Evolutionary conservation across 2,888 invertebrate genomes (phyloP), one percentile per base, ranked within the genome.

Genomic region (Ametastegia equiseti): DNA sequence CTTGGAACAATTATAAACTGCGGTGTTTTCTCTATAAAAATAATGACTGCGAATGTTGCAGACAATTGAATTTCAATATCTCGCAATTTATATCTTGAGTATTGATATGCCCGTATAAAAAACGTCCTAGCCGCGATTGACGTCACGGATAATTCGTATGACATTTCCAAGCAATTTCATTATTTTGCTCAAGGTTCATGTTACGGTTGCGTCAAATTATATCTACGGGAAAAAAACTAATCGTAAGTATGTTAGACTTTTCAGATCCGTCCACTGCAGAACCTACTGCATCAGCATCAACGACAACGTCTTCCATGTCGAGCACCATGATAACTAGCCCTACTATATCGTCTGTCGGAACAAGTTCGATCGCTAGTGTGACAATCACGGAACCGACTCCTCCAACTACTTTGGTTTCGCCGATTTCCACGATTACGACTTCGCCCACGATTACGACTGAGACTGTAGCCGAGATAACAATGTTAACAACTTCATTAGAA

Each of bases 241-340:
- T n/a, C n/a, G n/a, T n/a, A n/a, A n/a, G n/a, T n/a, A n/a, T 15
- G 47, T 39, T 1, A 6, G 6, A 63, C 42, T 63, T 63, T 39
- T 65, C 42, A 30, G 45, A 7, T 9, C n/a, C n/a, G n/a, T n/a
- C n/a, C n/a, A 13, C 36, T 33, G n/a, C 19, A 36, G 65, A n/a
- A 65, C n/a, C 33, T 11, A 3, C 60, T 60, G 23, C 42, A 67
- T n/a, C 15, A 39, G 23, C 19, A 50, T 39, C 78, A 47, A 19
- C 80, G 42, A 19, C 80, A 27, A 81, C 57, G 27, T 19, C 75
- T 42, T 13, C 57, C 9, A 30, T 23, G 13, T 36, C 78, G 47
- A 45, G 69, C 15, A 13, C 42, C 36, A 13, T n/a, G n/a, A n/a
- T n/a, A n/a, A n/a, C n/a, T n/a, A n/a, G 9, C 15, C 45, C 19